Percentiles rank a stretch among this genome's conserved stretches.
These are phyloP conservation scores for Eretmochelys imbricata DNA, from an alignment of 2,113 vertebrate genomes.

Conservation along the genomic window DNA sequence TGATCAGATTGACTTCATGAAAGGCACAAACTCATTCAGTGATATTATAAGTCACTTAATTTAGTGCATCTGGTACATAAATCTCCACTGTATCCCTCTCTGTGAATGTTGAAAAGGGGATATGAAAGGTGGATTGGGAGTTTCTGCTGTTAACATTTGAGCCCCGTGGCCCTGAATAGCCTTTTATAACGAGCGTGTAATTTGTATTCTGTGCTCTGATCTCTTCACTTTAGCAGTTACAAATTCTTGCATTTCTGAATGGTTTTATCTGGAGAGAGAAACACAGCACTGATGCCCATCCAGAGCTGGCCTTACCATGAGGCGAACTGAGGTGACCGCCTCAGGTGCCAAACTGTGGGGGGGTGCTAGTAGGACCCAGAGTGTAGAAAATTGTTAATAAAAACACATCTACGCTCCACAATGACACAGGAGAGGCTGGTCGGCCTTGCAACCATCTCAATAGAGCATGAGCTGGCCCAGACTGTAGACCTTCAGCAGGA, in stretches of 20 bases:
- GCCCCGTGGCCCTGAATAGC: background rate
- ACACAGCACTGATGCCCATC: background rate
- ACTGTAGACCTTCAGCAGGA: too few species aligned
- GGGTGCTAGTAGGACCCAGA: too few species aligned
- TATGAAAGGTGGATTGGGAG: constrained; percentile 11
- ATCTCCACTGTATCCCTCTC: background rate
- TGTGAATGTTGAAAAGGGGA: background rate
- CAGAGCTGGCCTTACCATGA: too few species aligned
- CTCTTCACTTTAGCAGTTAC: background rate
- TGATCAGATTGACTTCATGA: background rate
- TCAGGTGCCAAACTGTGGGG: too few species aligned
- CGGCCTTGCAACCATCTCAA: too few species aligned
- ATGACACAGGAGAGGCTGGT: too few species aligned
- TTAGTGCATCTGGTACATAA: constrained; percentile 16
- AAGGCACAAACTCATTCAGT: background rate
- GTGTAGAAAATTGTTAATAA: too few species aligned
- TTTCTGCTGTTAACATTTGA: background rate
- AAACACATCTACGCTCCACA: too few species aligned
- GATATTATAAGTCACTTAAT: background rate
- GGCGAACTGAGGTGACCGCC: too few species aligned
- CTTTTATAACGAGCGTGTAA: background rate
- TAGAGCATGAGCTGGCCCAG: too few species aligned
- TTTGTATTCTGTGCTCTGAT: background rate
- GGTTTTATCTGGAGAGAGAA: background rate
- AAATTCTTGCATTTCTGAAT: background rate